Conservation (phyloP, 2,113 vertebrate genomes). For the Elachura formosa region DNA sequence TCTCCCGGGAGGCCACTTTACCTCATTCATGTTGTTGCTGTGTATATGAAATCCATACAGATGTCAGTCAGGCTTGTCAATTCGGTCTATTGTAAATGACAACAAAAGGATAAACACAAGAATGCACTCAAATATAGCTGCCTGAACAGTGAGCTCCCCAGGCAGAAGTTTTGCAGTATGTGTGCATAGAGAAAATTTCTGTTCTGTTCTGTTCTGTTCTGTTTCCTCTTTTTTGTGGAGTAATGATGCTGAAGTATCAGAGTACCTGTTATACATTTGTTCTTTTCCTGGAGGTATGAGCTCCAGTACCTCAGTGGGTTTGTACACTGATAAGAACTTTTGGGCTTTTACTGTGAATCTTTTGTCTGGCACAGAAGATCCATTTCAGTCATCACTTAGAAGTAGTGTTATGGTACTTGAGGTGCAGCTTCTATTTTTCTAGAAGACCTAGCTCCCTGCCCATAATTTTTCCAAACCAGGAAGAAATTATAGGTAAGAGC, state of each 20-base stretch:
- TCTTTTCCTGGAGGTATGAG: not conserved
- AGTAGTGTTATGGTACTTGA: not conserved
- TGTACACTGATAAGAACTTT: not conserved
- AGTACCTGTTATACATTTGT: not conserved
- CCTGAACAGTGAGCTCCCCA: not conserved
- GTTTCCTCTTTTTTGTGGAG: not conserved
- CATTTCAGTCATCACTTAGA: not conserved
- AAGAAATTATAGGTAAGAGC: not conserved
- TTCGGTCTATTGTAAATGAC: not conserved
- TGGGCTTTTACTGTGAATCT: not conserved
- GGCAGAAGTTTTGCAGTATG: not conserved
- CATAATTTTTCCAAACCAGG: not conserved
- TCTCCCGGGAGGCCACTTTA: conserved; percentile 22
- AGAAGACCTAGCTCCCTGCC: not conserved
- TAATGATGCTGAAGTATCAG: not conserved
- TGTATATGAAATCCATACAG: conserved; percentile 6
- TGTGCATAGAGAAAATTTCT: not conserved
- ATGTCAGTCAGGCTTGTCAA: conserved; percentile 35
- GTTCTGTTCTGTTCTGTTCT: not conserved
- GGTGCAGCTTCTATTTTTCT: not conserved
- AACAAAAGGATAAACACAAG: conserved; percentile 24
- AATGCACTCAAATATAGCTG: not conserved
- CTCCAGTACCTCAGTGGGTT: not conserved
- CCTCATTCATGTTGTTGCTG: not conserved
- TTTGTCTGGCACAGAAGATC: not conserved